Evolutionary conservation across 2,888 invertebrate species (phyloP).

Genomic region (Ennomos quercinarius): DNA sequence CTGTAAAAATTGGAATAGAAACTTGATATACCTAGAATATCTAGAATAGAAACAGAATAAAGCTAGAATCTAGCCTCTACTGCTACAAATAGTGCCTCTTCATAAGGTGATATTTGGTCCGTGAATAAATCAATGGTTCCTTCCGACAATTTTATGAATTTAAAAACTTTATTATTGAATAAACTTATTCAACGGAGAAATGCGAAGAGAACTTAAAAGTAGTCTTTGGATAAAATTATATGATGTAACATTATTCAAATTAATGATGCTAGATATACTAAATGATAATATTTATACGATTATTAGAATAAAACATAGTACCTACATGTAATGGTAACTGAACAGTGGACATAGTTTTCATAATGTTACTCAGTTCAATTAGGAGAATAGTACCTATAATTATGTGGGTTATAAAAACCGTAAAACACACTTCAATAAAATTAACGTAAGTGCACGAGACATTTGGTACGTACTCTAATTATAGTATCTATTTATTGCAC

Average conservation of each 20-base stretch:
- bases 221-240: slow-evolving; percentile 44
- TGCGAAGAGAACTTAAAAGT: slow-evolving; percentile 41
- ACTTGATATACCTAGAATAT: slow-evolving; percentile 15
- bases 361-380: slow-evolving; percentile 52
- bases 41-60: slow-evolving; percentile 35
- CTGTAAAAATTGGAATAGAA: slow-evolving; percentile 1
- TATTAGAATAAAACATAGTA: slow-evolving; percentile 38
- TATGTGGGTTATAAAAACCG: slow-evolving; percentile 45
- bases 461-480: slow-evolving; percentile 59
- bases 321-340: slow-evolving; percentile 39
- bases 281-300: slow-evolving; percentile 53
- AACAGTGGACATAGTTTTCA: slow-evolving; percentile 45
- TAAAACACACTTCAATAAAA: slow-evolving; percentile 51
- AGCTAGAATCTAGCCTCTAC: slow-evolving; percentile 39
- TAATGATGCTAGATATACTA: neutral
- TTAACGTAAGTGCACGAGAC: slow-evolving; percentile 61
- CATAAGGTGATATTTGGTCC: slow-evolving; percentile 40
- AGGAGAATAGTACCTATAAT: slow-evolving; percentile 44
- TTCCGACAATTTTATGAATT: slow-evolving; percentile 35
- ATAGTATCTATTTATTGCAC: slow-evolving; percentile 13
- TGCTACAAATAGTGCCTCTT: slow-evolving; percentile 49
- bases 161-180: slow-evolving; percentile 27
- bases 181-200: slow-evolving; percentile 35
- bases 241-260: slow-evolving; percentile 43
- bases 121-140: slow-evolving; percentile 32